These are phyloP conservation scores for Oasisia sp. DNA, from an alignment of 2,888 invertebrate genomes.

Conservation along the genomic window DNA sequence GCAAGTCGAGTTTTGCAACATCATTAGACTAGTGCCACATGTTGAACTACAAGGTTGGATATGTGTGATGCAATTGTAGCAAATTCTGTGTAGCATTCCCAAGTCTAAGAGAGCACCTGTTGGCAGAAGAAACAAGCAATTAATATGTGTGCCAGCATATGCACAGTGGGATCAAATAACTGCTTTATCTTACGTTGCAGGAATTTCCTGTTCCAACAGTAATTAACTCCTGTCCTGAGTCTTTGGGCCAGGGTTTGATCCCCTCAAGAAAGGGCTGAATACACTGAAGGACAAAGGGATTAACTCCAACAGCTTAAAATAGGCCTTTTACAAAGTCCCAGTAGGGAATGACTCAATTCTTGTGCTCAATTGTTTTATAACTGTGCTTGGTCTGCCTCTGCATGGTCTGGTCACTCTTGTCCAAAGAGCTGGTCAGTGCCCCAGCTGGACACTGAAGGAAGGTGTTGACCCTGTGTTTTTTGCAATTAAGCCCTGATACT, in stretches of 20 bases:
- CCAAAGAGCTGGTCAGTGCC: background rate
- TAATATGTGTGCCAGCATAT: background rate
- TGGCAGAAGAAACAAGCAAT: background rate
- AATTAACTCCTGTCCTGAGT: background rate
- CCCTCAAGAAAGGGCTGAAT: background rate
- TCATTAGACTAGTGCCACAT: too few species aligned
- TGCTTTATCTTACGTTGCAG: background rate
- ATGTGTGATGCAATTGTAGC: too few species aligned
- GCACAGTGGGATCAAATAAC: background rate
- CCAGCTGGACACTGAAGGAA: background rate
- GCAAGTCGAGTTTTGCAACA: too few species aligned
- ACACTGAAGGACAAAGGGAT: background rate
- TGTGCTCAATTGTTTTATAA: conserved; percentile 4
- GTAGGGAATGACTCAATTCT: background rate
- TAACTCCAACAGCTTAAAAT: background rate
- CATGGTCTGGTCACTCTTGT: background rate
- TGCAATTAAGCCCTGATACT: background rate
- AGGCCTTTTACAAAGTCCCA: background rate
- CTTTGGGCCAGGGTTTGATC: background rate
- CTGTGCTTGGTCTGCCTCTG: background rate
- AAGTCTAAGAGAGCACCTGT: background rate
- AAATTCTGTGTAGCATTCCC: too few species aligned
- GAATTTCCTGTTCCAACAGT: background rate
- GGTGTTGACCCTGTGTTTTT: background rate
- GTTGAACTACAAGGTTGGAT: too few species aligned